Evolutionary conservation across 2,113 vertebrate genomes (phyloP).

Genomic region (Pionites leucogaster): DNA sequence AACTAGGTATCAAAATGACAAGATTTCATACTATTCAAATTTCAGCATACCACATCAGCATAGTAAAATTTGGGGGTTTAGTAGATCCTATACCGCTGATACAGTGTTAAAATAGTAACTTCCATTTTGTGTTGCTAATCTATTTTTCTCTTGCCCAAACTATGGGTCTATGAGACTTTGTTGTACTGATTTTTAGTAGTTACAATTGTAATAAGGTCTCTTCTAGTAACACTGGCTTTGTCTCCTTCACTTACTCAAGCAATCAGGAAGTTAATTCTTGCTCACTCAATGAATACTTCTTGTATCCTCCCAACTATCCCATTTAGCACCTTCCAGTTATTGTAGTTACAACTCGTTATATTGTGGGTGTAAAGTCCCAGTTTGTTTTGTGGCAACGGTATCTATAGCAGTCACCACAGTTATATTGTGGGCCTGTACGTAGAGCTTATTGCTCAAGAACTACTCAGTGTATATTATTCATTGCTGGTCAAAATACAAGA

Average conservation of each 20-base stretch:
- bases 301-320: background rate
- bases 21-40: background rate
- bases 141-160: background rate
- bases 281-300: background rate
- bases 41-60: background rate
- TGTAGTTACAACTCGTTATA: background rate
- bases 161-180: background rate
- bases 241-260: background rate
- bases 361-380: slow-evolving; percentile 27
- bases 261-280: background rate
- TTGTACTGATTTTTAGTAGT: background rate
- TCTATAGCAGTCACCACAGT: background rate
- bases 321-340: background rate
- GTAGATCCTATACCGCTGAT: background rate
- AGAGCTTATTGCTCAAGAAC: background rate
- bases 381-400: slow-evolving; percentile 16
- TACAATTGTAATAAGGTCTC: background rate
- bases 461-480: background rate
- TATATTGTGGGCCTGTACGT: background rate
- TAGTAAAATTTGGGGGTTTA: background rate
- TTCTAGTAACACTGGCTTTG: background rate
- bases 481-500: background rate
- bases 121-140: background rate
- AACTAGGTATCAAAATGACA: background rate
- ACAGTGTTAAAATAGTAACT: background rate